Percentiles rank a stretch among this genome's conserved stretches.
These are phyloP conservation scores for Andricus quercusramuli DNA, from an alignment of 2,888 invertebrate genomes.

Conservation along the genomic window DNA sequence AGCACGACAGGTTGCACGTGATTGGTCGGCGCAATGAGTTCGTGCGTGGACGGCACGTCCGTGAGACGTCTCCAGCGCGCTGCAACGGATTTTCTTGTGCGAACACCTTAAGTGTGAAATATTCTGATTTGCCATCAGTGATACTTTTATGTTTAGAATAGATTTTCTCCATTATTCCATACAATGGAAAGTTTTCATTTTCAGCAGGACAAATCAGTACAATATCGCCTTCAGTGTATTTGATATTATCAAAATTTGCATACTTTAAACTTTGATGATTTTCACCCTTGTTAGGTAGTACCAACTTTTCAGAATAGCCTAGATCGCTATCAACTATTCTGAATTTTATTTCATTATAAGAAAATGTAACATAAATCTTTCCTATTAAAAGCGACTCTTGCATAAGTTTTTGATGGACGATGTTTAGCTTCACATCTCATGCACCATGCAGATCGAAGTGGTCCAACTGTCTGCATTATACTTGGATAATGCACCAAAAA, in stretches of 20 bases:
- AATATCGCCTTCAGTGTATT: conserved; percentile 16
- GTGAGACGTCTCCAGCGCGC: too few relatives aligned
- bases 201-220: background rate
- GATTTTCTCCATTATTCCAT: conserved; percentile 17
- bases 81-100: too few relatives aligned
- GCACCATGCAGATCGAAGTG: conserved; percentile 54
- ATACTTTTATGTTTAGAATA: background rate
- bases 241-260: conserved; percentile 10
- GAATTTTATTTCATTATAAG: conserved; percentile 9
- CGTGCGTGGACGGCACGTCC: too few relatives aligned
- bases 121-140: background rate
- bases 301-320: conserved; percentile 25
- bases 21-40: too few relatives aligned
- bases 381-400: conserved; percentile 19
- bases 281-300: conserved; percentile 4
- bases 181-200: conserved; percentile 11
- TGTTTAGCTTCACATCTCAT: conserved; percentile 61
- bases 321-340: conserved; percentile 5
- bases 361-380: conserved; percentile 35
- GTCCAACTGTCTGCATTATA: conserved; percentile 55
- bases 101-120: conserved; percentile 2
- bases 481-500: conserved; percentile 56
- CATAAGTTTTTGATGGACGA: conserved; percentile 50
- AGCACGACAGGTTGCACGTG: too few relatives aligned
- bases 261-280: conserved; percentile 23